Base-by-base conservation (phyloP, 2,888 invertebrate genomes). In the Hermaeophaga mercurialis region DNA sequence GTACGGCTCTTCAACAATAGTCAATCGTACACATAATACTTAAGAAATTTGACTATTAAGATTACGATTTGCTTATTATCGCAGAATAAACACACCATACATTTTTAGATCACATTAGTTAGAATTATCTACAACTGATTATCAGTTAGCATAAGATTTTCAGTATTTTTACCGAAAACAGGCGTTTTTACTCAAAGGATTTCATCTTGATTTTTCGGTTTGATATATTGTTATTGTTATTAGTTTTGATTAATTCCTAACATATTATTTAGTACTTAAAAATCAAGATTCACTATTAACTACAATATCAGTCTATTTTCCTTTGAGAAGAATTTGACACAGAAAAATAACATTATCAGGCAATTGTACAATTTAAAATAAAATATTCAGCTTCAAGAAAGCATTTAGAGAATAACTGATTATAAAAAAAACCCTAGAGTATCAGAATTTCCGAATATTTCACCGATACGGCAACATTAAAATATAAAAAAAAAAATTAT, bases 51-150 rank as follows among this genome's bases (percentile, higher is more conserved):
- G n/a, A n/a, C n/a, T n/a, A n/a, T n/a, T n/a, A n/a, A n/a, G n/a
- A n/a, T n/a, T n/a, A n/a, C n/a, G n/a, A n/a, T n/a, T n/a, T n/a
- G n/a, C n/a, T n/a, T n/a, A n/a, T n/a, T n/a, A n/a, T n/a, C n/a
- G n/a, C n/a, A n/a, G n/a, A n/a, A n/a, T n/a, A n/a, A n/a, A n/a
- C n/a, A n/a, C n/a, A n/a, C n/a, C 43, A 58, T 48, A 60, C 59
- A 48, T 39, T 52, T 58, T 61, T 63, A 59, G 64, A 69, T 72
- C 70, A 72, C 71, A 72, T 67, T 65, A 61, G 64, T 61, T 61
- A 63, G 59, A 67, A 64, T 62, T 63, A 62, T 64, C 50, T 62
- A 59, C 62, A 72, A 71, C 71, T 71, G 71, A 72, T 70, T 72
- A 71, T 72, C 71, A 71, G 72, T 71, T 70, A 67, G 68, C 67